Evolutionary conservation across 1,140 invertebrate genomes (phyloP), one percentile per base, ranked within the genome.

Genomic region (Drepana arcuata): DNA sequence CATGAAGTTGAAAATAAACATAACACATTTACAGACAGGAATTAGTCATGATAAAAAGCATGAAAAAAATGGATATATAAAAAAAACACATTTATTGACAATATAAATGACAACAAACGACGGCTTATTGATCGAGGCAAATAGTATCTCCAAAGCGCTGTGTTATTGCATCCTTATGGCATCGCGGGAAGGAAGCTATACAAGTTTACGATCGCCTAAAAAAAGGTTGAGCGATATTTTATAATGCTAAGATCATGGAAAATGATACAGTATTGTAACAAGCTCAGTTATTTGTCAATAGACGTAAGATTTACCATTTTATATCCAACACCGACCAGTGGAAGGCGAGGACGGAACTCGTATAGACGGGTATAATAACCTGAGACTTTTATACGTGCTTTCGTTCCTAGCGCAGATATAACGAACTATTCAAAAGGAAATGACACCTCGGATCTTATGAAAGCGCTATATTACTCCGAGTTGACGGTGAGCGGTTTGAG

Each of bases 261-360:
- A 62, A 56, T 46, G 64, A 64, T 58, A 59, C 48, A 41, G 47
- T 54, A 66, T 67, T 72, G 57, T 71, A 70, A 74, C 58, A 46
- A 73, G 62, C 31, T 32, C 32, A 39, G 55, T 63, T 54, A 65
- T 74, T 74, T 73, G 67, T 74, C 73, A 69, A 74, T 71, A 71
- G 37, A 39, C 41, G 35, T 29, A 46, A 64, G 56, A 69, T 74
- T 73, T 72, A 58, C 43, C 56, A 44, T 50, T 62, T 61, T 66
- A 56, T 67, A 55, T n/a, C n/a, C n/a, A n/a, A n/a, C n/a, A n/a
- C n/a, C n/a, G n/a, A n/a, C n/a, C n/a, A n/a, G n/a, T n/a, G n/a
- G n/a, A n/a, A 57, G 39, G 48, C 41, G 48, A 45, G 42, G 41
- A 46, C 48, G 34, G 36, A n/a, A n/a, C 40, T 48, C 38, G 57